phyloP scores from a whole-genome alignment of 2,888 invertebrate genomes.

The Catocala sponsa region DNA sequence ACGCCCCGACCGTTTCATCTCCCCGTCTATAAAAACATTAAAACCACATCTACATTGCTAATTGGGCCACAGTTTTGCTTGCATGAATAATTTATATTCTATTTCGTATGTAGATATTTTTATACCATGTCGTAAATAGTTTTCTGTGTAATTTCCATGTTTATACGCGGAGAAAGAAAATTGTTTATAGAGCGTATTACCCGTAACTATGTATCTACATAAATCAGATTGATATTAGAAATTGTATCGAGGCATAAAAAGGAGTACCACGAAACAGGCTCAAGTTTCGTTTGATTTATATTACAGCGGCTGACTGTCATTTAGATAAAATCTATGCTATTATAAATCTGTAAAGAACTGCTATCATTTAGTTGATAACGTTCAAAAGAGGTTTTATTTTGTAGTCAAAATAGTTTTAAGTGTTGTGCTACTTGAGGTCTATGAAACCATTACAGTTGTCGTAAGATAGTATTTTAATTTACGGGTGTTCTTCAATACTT shows the following conservation, averaged over 20 bases:
- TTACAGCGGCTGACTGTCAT: slow-evolving; percentile 1
- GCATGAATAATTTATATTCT: slow-evolving; percentile 30
- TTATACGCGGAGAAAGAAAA: slow-evolving; percentile 14
- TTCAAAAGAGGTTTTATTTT: slow-evolving; percentile 2
- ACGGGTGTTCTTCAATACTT: no score
- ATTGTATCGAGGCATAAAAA: neutral
- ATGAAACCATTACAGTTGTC: no score
- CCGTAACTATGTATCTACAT: neutral
- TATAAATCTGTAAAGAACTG: slow-evolving; percentile 4
- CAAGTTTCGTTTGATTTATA: slow-evolving; percentile 7
- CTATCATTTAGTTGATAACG: slow-evolving; percentile 1
- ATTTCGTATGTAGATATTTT: slow-evolving; percentile 30
- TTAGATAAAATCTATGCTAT: slow-evolving; percentile 23
- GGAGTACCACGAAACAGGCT: slow-evolving; percentile 7
- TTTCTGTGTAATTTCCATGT: slow-evolving; percentile 15
- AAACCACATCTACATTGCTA: slow-evolving; percentile 49
- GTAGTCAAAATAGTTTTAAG: neutral
- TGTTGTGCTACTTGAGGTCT: no score
- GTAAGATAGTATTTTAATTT: no score
- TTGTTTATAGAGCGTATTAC: slow-evolving; percentile 15
- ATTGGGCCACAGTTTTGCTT: slow-evolving; percentile 34
- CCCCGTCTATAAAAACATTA: slow-evolving; percentile 39
- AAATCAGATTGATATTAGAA: slow-evolving; percentile 7
- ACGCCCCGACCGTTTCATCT: slow-evolving; percentile 47
- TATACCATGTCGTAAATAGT: slow-evolving; percentile 13